A percentile compares a stretch with the other conserved stretches of the same genome.
These are phyloP conservation scores for Dicaeum eximium DNA, from an alignment of 2,113 vertebrate genomes.

Conservation along the genomic window DNA sequence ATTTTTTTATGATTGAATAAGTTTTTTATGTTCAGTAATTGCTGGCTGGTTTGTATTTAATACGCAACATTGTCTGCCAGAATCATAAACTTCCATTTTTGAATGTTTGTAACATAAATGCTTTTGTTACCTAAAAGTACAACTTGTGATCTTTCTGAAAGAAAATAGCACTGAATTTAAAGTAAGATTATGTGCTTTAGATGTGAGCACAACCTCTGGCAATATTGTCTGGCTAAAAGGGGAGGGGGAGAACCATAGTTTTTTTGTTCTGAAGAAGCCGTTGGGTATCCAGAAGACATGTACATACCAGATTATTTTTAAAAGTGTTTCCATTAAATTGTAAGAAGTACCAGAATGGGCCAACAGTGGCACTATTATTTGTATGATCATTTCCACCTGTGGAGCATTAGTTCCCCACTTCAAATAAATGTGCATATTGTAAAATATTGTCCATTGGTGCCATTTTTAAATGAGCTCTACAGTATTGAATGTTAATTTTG, in stretches of 20 bases:
- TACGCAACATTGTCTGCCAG: slow-evolving; percentile 60
- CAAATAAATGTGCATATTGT: slow-evolving; percentile 72
- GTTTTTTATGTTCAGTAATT: slow-evolving; percentile 66
- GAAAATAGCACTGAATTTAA: slow-evolving; percentile 69
- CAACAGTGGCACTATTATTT: slow-evolving; percentile 41
- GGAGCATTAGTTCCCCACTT: slow-evolving; percentile 58
- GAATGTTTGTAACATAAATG: slow-evolving; percentile 69
- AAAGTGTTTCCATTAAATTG: slow-evolving; percentile 59
- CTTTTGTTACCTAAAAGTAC: slow-evolving; percentile 67
- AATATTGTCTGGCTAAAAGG: slow-evolving; percentile 31
- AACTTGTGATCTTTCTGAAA: slow-evolving; percentile 66
- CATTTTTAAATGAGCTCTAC: slow-evolving; percentile 57
- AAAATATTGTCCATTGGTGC: slow-evolving; percentile 58
- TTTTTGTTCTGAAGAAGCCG: slow-evolving; percentile 11
- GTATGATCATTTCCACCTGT: slow-evolving; percentile 45
- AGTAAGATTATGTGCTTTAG: slow-evolving; percentile 42
- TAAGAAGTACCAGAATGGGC: slow-evolving; percentile 34
- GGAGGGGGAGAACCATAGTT: neutral
- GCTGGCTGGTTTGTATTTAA: slow-evolving; percentile 70
- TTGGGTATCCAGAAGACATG: slow-evolving; percentile 28
- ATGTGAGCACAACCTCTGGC: slow-evolving; percentile 45
- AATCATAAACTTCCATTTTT: slow-evolving; percentile 65
- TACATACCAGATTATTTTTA: slow-evolving; percentile 43
- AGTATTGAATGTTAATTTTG: slow-evolving; percentile 36
- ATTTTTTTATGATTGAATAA: slow-evolving; percentile 74